Percentiles rank a stretch among this genome's conserved stretches.
These are phyloP conservation scores for Echiichthys vipera DNA, from an alignment of 2,797 vertebrate species.

Conservation along the genomic window DNA sequence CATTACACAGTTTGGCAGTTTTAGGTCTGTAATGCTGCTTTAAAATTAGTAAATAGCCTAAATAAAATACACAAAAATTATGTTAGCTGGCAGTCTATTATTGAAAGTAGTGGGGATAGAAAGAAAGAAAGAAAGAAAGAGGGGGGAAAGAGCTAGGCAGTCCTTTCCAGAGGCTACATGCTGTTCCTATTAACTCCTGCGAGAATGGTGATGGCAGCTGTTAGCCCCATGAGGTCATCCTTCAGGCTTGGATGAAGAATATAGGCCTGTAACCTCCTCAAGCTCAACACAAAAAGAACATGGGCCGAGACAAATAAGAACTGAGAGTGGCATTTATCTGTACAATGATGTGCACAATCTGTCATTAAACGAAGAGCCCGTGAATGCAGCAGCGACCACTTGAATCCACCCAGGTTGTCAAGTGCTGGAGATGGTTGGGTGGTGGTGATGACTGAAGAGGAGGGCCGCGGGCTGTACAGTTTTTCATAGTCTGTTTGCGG, in stretches of 20 bases:
- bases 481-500: constrained; percentile 72
- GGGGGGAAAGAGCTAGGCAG: constrained; percentile 26
- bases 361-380: constrained; percentile 53
- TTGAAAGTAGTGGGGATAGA: constrained; percentile 36
- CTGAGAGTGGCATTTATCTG: constrained; percentile 65
- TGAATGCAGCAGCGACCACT: constrained; percentile 46
- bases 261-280: constrained; percentile 54
- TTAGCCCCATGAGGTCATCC: constrained; percentile 82
- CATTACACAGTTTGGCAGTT: background rate
- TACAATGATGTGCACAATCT: constrained; percentile 51
- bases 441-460: constrained; percentile 40
- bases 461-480: constrained; percentile 5
- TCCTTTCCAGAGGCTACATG: constrained; percentile 76
- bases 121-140: constrained; percentile 30
- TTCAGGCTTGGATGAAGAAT: constrained; percentile 70
- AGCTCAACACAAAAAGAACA: constrained; percentile 42
- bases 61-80: constrained; percentile 29
- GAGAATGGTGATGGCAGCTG: constrained; percentile 78
- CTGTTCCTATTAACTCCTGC: constrained; percentile 84
- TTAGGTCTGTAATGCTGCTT: background rate
- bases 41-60: constrained; percentile 21
- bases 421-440: constrained; percentile 22
- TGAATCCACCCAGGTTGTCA: constrained; percentile 19
- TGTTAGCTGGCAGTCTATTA: constrained; percentile 28
- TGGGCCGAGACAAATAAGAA: constrained; percentile 50